Conservation (phyloP, 2,888 invertebrate genomes). For the Orchestes rusci region DNA sequence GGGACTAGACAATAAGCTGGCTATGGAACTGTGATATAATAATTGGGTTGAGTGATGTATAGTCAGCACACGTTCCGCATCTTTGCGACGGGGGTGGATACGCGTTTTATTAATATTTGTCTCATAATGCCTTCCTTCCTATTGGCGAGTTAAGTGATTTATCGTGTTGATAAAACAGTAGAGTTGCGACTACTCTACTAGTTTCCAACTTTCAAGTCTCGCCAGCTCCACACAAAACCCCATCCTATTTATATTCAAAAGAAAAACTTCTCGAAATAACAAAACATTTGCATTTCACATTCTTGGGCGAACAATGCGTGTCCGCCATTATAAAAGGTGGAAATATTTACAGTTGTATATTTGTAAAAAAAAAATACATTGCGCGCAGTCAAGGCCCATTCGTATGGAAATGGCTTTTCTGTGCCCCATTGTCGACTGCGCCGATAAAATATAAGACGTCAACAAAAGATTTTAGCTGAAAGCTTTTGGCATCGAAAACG, state of each 20-base stretch:
- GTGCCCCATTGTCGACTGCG: constrained; percentile 41
- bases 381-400: constrained; percentile 42
- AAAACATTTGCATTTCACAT: constrained; percentile 32
- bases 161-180: too few relatives aligned
- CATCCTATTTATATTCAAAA: not conserved
- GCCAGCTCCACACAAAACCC: not conserved
- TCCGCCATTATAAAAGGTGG: constrained; percentile 41
- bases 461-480: constrained; percentile 43
- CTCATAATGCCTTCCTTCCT: constrained; percentile 9
- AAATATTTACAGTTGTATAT: constrained; percentile 41
- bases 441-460: constrained; percentile 47
- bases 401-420: constrained; percentile 44
- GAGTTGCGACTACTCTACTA: too few relatives aligned
- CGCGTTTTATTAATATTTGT: constrained; percentile 17
- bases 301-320: constrained; percentile 36
- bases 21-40: constrained; percentile 32
- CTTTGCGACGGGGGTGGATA: constrained; percentile 13
- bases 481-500: constrained; percentile 34
- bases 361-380: constrained; percentile 37
- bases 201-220: too few relatives aligned
- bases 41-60: constrained; percentile 21
- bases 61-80: constrained; percentile 17
- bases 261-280: constrained; percentile 10
- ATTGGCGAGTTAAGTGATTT: too few relatives aligned
- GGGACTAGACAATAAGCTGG: constrained; percentile 47